phyloP scores from a whole-genome alignment of 2,113 vertebrate species.

The Hipposideros armiger region DNA sequence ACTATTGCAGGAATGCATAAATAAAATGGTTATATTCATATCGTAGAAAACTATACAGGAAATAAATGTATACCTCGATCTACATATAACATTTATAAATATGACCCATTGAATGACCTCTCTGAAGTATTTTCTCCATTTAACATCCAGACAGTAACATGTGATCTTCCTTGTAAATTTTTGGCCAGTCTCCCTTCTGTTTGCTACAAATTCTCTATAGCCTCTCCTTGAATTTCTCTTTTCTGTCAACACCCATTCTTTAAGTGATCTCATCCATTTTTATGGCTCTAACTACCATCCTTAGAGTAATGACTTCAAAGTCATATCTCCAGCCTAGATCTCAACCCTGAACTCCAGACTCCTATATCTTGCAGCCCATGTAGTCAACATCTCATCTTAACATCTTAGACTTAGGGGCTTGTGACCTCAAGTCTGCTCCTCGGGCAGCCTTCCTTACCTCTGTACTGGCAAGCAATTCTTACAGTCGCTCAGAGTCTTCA shows the following conservation, averaged over 20 bases:
- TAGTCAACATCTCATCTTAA: neutral
- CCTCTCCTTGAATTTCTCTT: neutral
- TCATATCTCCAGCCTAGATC: neutral
- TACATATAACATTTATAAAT: neutral
- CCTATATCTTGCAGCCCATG: neutral
- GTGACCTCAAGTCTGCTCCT: neutral
- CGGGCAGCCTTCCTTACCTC: neutral
- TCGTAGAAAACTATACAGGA: neutral
- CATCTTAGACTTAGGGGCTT: neutral
- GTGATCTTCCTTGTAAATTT: neutral
- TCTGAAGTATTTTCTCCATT: conserved; percentile 12
- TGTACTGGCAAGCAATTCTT: neutral
- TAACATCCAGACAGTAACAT: neutral
- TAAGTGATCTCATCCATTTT: neutral
- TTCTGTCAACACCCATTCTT: neutral
- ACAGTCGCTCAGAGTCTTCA: neutral
- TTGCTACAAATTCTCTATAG: neutral
- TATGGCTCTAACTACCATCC: neutral
- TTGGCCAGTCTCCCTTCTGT: neutral
- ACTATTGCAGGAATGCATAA: neutral
- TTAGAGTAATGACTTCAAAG: neutral
- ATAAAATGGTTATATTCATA: neutral
- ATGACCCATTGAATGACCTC: neutral
- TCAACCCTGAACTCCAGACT: neutral
- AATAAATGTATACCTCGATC: neutral